Evolutionary conservation across 2,113 vertebrate species (phyloP).

Genomic region (Turdus rufiventris): DNA sequence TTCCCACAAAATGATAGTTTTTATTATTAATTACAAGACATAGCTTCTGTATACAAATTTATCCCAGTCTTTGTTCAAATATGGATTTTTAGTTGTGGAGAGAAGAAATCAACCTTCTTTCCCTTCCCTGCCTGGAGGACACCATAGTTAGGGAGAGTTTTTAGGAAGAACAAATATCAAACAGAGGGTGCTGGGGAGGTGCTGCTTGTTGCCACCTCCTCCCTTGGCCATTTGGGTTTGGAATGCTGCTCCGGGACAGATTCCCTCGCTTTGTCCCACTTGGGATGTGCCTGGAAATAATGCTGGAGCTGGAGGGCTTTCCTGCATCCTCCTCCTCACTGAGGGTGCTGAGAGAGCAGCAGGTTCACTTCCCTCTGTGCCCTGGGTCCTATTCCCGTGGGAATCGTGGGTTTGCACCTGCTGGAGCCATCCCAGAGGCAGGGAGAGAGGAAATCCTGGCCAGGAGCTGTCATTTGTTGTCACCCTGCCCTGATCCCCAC

Average conservation of each 20-base stretch:
- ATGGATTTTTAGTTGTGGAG: background rate
- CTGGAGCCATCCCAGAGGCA: background rate
- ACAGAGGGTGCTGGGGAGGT: background rate
- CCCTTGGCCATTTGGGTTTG: background rate
- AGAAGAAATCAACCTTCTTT: background rate
- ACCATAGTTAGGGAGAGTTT: background rate
- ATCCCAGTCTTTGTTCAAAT: background rate
- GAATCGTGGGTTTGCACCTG: background rate
- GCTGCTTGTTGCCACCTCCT: background rate
- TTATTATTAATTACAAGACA: background rate
- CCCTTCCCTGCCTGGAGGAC: background rate
- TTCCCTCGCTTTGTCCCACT: background rate
- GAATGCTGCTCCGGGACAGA: background rate
- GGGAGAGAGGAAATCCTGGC: background rate
- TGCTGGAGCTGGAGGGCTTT: background rate
- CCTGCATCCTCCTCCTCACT: background rate
- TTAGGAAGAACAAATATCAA: background rate
- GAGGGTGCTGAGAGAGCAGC: background rate
- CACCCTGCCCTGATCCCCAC: background rate
- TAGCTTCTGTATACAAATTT: background rate
- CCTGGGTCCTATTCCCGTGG: fast-evolving
- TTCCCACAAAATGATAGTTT: background rate
- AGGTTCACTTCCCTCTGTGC: background rate
- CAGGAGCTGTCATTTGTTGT: background rate
- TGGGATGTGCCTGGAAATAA: background rate